These are phyloP conservation scores for Erethizon dorsatum DNA, from an alignment of 2,797 vertebrate species.

Conservation along the genomic window DNA sequence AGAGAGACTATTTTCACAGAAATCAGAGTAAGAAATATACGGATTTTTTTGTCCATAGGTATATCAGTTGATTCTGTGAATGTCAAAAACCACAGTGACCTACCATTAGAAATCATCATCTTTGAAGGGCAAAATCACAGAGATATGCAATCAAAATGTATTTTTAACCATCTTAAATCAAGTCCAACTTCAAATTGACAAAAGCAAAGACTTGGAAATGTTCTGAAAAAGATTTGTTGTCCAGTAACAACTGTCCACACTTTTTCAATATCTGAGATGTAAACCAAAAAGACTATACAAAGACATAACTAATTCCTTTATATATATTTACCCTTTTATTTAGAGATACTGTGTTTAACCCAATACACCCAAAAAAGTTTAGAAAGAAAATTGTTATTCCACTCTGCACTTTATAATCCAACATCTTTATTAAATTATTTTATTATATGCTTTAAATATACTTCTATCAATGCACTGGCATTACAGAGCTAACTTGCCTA, in stretches of 20 bases:
- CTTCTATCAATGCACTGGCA: neutral
- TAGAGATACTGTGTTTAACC: neutral
- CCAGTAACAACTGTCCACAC: neutral
- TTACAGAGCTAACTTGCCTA: neutral
- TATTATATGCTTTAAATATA: neutral
- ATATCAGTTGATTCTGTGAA: neutral
- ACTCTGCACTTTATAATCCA: neutral
- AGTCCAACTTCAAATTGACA: slow-evolving; percentile 35
- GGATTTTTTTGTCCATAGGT: neutral
- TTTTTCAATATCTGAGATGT: neutral
- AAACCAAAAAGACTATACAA: neutral
- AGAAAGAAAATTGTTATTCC: slow-evolving; percentile 1
- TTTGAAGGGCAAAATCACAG: slow-evolving; percentile 12
- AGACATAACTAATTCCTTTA: neutral
- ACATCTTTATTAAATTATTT: slow-evolving; percentile 36
- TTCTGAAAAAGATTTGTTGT: neutral
- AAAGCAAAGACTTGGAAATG: slow-evolving; percentile 36
- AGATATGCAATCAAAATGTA: neutral
- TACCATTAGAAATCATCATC: neutral
- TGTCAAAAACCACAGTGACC: neutral
- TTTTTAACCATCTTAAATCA: slow-evolving; percentile 47
- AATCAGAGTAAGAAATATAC: neutral
- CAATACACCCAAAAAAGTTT: neutral
- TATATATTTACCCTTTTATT: neutral
- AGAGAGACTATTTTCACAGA: slow-evolving; percentile 34